Conservation (phyloP, 2,113 vertebrate genomes). For the Ramphastos sulfuratus region DNA sequence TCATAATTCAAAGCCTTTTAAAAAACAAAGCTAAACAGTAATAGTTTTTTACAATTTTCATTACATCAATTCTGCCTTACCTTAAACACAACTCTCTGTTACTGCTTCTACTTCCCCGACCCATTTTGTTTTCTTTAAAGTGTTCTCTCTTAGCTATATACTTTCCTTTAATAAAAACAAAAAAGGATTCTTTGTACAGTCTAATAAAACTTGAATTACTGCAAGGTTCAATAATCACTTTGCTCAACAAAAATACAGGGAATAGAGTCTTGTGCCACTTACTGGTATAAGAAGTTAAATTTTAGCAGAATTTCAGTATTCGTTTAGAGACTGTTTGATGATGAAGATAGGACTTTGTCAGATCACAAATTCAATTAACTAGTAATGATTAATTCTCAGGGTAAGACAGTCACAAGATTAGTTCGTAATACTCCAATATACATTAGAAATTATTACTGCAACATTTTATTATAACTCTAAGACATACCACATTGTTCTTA, state of each 20-base stretch:
- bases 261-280: background rate
- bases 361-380: conserved; percentile 52
- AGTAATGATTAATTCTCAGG: conserved; percentile 30
- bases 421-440: background rate
- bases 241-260: background rate
- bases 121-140: background rate
- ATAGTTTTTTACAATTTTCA: background rate
- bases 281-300: background rate
- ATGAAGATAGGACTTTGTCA: conserved; percentile 29
- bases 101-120: background rate
- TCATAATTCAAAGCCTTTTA: background rate
- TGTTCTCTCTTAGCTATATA: background rate
- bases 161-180: background rate
- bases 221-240: background rate
- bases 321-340: background rate
- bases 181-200: background rate
- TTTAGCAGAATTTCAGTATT: background rate
- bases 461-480: background rate
- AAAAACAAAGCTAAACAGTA: background rate
- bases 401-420: conserved; percentile 17
- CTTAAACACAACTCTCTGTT: background rate
- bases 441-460: background rate
- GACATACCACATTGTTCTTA: background rate
- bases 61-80: background rate
- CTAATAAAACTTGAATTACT: background rate